Conservation (phyloP, 2,888 invertebrate genomes). For the Leucania comma region DNA sequence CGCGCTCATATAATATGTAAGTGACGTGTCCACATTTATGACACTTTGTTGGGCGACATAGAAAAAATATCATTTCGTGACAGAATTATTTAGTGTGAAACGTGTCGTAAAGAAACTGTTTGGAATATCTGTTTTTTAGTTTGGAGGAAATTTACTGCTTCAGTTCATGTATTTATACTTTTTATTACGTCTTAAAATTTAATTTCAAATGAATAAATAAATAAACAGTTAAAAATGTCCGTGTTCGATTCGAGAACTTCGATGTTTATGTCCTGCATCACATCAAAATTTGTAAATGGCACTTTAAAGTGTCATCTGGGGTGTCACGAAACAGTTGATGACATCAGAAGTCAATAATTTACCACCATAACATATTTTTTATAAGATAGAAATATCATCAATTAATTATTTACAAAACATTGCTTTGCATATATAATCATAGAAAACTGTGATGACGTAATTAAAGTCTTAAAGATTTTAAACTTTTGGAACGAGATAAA, state of each 20-base stretch:
- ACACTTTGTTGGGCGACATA: slow-evolving; percentile 78
- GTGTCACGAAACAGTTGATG: slow-evolving; percentile 23
- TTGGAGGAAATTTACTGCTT: slow-evolving; percentile 59
- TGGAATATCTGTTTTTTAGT: slow-evolving; percentile 63
- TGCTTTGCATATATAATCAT: background rate
- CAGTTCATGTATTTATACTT: slow-evolving; percentile 60
- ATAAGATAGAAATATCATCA: slow-evolving; percentile 17
- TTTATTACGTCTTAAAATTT: slow-evolving; percentile 60
- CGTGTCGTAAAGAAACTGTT: slow-evolving; percentile 70
- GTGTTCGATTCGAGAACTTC: slow-evolving; percentile 41
- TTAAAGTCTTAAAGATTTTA: background rate
- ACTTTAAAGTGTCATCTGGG: slow-evolving; percentile 40
- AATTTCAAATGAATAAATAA: slow-evolving; percentile 57
- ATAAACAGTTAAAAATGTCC: slow-evolving; percentile 43
- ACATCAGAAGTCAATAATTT: slow-evolving; percentile 19
- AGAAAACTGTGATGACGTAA: background rate
- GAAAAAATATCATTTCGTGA: slow-evolving; percentile 76
- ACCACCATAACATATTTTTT: slow-evolving; percentile 25
- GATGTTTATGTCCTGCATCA: slow-evolving; percentile 40
- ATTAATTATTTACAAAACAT: slow-evolving; percentile 2
- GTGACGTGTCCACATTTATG: slow-evolving; percentile 84
- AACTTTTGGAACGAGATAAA: background rate
- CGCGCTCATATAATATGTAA: slow-evolving; percentile 84
- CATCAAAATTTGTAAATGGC: slow-evolving; percentile 43
- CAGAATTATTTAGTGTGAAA: slow-evolving; percentile 76